Percentiles rank a stretch among this genome's conserved stretches.
These are phyloP conservation scores for Cyrtonyx montezumae DNA, from an alignment of 2,113 vertebrate genomes.

Conservation along the genomic window DNA sequence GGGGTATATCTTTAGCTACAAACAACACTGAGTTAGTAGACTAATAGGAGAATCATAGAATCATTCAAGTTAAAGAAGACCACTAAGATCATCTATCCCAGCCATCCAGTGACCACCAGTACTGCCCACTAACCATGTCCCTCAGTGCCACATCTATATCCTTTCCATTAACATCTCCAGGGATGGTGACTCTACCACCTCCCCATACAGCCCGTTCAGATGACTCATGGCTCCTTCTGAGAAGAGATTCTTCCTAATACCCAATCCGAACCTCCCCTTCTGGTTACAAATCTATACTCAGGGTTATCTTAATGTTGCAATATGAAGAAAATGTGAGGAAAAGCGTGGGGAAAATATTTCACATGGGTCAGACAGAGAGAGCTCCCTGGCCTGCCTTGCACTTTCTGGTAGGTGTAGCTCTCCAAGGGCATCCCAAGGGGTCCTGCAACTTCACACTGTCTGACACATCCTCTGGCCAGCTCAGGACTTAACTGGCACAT, in stretches of 20 bases:
- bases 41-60: too few relatives aligned
- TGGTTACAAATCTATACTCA: background rate
- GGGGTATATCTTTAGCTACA: background rate
- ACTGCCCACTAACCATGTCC: too few relatives aligned
- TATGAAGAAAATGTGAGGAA: background rate
- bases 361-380: background rate
- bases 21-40: background rate
- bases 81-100: too few relatives aligned
- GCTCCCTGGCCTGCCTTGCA: background rate
- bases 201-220: too few relatives aligned
- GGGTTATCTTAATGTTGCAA: background rate
- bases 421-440: background rate
- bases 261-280: too few relatives aligned
- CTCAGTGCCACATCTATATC: too few relatives aligned
- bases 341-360: background rate
- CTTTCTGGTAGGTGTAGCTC: background rate
- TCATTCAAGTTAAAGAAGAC: too few relatives aligned
- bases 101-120: too few relatives aligned
- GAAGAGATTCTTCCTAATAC: too few relatives aligned
- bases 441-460: background rate
- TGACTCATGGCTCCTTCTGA: too few relatives aligned
- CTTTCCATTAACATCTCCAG: too few relatives aligned
- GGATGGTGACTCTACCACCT: too few relatives aligned
- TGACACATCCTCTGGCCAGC: background rate
- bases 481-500: background rate